phyloP scores from a whole-genome alignment of 2,113 vertebrate genomes.

The Tupaia chinensis region DNA sequence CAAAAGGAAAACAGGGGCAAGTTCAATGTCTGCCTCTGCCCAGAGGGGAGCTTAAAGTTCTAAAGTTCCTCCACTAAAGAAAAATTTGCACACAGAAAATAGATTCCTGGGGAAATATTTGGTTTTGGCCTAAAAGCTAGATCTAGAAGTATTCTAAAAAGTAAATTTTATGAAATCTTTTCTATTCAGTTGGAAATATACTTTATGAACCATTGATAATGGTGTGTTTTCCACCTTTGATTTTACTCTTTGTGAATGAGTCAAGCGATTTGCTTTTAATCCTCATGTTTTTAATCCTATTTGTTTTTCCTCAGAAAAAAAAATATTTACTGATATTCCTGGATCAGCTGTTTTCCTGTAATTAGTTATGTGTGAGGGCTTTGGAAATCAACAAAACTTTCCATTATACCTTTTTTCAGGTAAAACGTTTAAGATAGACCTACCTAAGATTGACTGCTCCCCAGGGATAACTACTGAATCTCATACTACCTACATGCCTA shows the following conservation, averaged over 20 bases:
- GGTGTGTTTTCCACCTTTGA: not conserved
- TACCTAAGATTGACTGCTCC: not conserved
- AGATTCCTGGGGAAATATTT: not conserved
- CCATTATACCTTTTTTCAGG: not conserved
- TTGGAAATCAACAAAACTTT: conserved; percentile 41
- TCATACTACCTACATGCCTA: not conserved
- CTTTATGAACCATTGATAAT: not conserved
- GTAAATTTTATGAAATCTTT: not conserved
- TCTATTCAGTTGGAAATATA: not conserved
- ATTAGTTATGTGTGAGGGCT: not conserved
- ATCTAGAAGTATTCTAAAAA: not conserved
- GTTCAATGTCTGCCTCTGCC: not conserved
- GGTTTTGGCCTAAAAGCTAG: not conserved
- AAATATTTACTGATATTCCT: not conserved
- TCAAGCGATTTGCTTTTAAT: conserved; percentile 29
- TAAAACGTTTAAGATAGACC: conserved; percentile 18
- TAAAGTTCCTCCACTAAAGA: conserved; percentile 28
- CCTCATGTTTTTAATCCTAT: not conserved
- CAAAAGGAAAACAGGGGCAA: not conserved
- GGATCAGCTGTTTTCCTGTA: not conserved
- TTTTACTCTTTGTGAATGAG: not conserved
- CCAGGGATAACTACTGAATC: not conserved
- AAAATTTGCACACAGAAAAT: conserved; percentile 42
- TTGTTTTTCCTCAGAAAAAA: conserved; percentile 12
- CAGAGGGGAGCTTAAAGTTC: not conserved